Percentiles rank a stretch among this genome's conserved stretches.
Evolutionary conservation across 2,113 vertebrate species (phyloP).

Genomic region (Argyrosomus japonicus): DNA sequence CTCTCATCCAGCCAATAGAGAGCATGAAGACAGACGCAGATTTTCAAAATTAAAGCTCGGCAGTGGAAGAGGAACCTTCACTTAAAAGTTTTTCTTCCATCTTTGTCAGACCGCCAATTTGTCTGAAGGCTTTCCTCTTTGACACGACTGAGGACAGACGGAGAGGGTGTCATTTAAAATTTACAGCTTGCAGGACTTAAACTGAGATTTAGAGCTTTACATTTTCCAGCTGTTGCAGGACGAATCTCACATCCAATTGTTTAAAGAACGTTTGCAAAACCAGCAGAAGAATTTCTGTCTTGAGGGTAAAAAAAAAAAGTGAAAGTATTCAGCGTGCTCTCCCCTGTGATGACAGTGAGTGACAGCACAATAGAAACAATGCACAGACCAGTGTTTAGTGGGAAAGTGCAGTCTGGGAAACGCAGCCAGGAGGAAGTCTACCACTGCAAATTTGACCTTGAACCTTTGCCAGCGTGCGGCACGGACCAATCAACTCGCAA

Average conservation of each 20-base stretch:
- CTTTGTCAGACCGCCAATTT: background rate
- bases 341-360: background rate
- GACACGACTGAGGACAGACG: background rate
- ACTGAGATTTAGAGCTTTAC: background rate
- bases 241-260: background rate
- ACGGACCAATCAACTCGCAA: slow-evolving; percentile 44
- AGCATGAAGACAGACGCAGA: background rate
- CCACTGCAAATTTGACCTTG: slow-evolving; percentile 33
- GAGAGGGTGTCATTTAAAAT: background rate
- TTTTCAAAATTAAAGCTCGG: background rate
- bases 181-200: background rate
- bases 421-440: slow-evolving; percentile 17
- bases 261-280: background rate
- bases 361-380: slow-evolving; percentile 38
- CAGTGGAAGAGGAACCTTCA: background rate
- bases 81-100: background rate
- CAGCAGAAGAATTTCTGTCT: background rate
- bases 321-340: background rate
- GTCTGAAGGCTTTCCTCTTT: background rate
- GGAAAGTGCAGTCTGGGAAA: slow-evolving; percentile 36
- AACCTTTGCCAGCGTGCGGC: slow-evolving; percentile 24
- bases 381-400: slow-evolving; percentile 20
- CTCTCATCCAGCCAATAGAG: background rate
- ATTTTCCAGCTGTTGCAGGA: slow-evolving; percentile 15
- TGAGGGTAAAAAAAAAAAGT: background rate